phyloP scores from a whole-genome alignment of 2,797 vertebrate species.

The Thaleichthys pacificus region DNA sequence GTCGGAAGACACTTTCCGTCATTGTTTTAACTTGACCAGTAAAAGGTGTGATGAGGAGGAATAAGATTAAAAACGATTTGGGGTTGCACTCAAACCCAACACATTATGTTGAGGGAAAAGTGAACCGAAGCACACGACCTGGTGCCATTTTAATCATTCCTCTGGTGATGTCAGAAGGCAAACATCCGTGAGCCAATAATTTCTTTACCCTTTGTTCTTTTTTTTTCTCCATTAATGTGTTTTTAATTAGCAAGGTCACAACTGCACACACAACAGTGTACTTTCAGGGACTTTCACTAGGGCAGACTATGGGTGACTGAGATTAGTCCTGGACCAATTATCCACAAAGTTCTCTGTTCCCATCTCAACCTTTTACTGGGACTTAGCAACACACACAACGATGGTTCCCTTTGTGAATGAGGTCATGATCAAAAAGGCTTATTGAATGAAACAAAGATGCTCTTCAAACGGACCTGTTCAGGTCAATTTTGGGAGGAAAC shows the following conservation, averaged over 20 bases:
- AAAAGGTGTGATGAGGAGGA: not conserved
- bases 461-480: not conserved
- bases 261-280: not conserved
- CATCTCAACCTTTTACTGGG: not conserved
- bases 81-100: conserved; percentile 16
- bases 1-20: conserved; percentile 7
- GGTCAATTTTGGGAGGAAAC: conserved; percentile 2
- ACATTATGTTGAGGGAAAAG: not conserved
- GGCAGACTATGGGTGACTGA: not conserved
- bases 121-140: not conserved
- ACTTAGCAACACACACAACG: not conserved
- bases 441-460: not conserved
- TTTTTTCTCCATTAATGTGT: not conserved
- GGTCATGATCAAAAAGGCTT: not conserved
- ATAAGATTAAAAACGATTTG: not conserved
- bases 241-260: conserved; percentile 9
- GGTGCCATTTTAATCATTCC: conserved; percentile 14
- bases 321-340: too few species aligned
- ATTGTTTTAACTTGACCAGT: conserved; percentile 37
- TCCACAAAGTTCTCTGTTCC: not conserved
- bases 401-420: not conserved
- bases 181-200: not conserved
- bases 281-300: conserved; percentile 30
- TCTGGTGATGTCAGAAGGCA: not conserved
- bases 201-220: not conserved